phyloP scores from a whole-genome alignment of 2,888 invertebrate species.

The Nomada hirtipes region DNA sequence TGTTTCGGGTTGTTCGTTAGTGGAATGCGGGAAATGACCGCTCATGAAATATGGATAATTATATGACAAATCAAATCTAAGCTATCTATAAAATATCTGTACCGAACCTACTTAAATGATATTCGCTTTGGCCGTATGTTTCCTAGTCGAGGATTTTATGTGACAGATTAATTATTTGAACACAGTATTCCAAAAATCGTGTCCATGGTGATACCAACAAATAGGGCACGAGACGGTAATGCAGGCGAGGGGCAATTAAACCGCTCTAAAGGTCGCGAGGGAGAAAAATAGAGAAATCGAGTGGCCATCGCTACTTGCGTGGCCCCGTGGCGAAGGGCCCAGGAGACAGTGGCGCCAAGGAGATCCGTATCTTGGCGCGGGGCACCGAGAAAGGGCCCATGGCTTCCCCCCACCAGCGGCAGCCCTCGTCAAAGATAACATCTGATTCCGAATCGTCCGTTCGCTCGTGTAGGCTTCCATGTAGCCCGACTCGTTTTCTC shows the following conservation, averaged over 20 bases:
- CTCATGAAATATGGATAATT: neutral
- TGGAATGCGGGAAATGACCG: conserved; percentile 19
- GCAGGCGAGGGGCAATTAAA: conserved; percentile 32
- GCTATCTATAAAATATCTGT: no score
- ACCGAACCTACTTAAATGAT: no score
- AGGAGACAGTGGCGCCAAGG: conserved; percentile 82
- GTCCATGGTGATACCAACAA: no score
- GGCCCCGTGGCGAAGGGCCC: conserved; percentile 69
- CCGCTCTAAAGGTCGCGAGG: conserved; percentile 30
- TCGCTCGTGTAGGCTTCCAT: conserved; percentile 72
- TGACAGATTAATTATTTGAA: no score
- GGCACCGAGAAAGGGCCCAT: conserved; percentile 72
- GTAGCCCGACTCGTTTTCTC: conserved; percentile 71
- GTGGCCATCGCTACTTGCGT: conserved; percentile 56
- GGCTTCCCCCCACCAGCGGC: conserved; percentile 62
- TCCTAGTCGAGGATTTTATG: no score
- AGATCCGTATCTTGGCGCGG: conserved; percentile 83
- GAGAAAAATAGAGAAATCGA: conserved; percentile 40
- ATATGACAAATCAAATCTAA: neutral
- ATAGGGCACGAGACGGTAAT: neutral
- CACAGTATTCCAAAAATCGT: no score
- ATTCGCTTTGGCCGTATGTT: no score
- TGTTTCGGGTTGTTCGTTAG: conserved; percentile 8
- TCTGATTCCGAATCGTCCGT: conserved; percentile 82
- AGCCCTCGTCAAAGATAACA: conserved; percentile 83